phyloP scores from a whole-genome alignment of 2,113 vertebrate genomes.

The Pteronura brasiliensis region DNA sequence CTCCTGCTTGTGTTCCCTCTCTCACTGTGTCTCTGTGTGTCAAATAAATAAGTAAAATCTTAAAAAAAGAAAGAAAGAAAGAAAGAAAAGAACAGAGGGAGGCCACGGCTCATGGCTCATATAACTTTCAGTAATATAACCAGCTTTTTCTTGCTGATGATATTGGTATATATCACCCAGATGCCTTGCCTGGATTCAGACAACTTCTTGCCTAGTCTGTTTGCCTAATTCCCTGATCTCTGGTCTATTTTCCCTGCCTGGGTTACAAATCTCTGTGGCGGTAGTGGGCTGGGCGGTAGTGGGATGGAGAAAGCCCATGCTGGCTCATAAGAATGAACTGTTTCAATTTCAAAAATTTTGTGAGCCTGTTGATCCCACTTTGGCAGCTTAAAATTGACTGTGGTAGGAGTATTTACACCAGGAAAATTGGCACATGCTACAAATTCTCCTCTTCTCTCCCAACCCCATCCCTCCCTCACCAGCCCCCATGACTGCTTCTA shows the following conservation, averaged over 20 bases:
- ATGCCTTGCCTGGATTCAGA: background rate
- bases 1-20: too few relatives aligned
- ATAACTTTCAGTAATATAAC: background rate
- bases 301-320: background rate
- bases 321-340: background rate
- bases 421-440: background rate
- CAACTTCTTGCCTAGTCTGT: background rate
- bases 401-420: background rate
- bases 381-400: background rate
- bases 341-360: background rate
- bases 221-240: background rate
- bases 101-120: fast-evolving
- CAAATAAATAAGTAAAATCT: too few relatives aligned
- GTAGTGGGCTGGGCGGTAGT: too few relatives aligned
- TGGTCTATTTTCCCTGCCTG: background rate
- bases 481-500: background rate
- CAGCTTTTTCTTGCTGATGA: background rate
- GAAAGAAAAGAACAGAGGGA: background rate
- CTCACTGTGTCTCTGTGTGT: too few relatives aligned
- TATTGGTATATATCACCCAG: background rate
- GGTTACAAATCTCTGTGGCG: background rate
- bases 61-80: too few relatives aligned
- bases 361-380: background rate
- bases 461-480: fast-evolving
- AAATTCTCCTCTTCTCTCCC: background rate